Evolutionary conservation across 2,113 vertebrate species (phyloP).

Genomic region (Hystrix cristata): DNA sequence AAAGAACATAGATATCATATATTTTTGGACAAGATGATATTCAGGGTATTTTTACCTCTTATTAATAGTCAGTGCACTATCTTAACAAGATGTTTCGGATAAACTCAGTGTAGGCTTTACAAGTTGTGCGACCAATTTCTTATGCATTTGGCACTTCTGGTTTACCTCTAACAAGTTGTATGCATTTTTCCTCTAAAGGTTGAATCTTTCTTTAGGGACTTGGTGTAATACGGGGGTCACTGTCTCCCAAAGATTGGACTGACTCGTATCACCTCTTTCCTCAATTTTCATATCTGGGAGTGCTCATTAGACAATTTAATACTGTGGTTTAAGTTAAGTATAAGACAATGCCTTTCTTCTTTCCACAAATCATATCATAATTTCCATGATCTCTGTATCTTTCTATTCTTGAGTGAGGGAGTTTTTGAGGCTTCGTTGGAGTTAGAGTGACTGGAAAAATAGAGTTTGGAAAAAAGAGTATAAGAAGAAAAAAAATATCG

Average conservation of each 20-base stretch:
- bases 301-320: not conserved
- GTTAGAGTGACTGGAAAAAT: not conserved
- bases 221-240: not conserved
- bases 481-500: not conserved
- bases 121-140: not conserved
- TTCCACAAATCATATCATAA: not conserved
- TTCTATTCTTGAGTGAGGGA: conserved; percentile 11
- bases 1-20: too few relatives aligned
- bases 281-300: not conserved
- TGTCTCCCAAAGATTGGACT: not conserved
- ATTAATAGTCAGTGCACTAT: not conserved
- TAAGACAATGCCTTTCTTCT: not conserved
- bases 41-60: not conserved
- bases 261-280: not conserved
- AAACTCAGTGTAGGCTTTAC: not conserved
- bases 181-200: not conserved
- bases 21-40: not conserved
- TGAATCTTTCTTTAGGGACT: not conserved
- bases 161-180: not conserved
- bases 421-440: not conserved
- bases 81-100: not conserved
- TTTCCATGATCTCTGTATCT: not conserved
- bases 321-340: conserved; percentile 8
- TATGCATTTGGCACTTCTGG: not conserved
- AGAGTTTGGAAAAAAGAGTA: not conserved